phyloP scores from a whole-genome alignment of 2,888 invertebrate genomes.

The Macaria liturata region DNA sequence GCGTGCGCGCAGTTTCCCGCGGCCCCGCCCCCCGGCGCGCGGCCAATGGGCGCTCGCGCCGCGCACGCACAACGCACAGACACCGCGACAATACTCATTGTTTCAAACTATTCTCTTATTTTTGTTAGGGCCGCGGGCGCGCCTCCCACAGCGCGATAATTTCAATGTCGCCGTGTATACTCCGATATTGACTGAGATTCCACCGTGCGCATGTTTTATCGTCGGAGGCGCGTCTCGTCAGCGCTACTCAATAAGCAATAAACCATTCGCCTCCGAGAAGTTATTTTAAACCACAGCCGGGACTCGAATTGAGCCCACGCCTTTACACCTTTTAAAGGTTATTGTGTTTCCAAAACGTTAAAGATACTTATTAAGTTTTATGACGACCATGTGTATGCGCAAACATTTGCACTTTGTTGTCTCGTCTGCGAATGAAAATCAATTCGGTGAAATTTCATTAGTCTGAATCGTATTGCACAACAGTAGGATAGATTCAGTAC shows the following conservation, averaged over 20 bases:
- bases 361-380: conserved; percentile 46
- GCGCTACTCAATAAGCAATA: conserved; percentile 82
- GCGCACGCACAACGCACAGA: conserved; percentile 47
- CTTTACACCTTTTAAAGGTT: conserved; percentile 81
- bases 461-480: neutral
- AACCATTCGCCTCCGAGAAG: conserved; percentile 80
- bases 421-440: conserved; percentile 11
- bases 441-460: conserved; percentile 8
- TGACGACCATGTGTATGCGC: conserved; percentile 20
- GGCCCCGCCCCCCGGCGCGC: conserved; percentile 67
- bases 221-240: conserved; percentile 76
- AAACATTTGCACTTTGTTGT: conserved; percentile 43
- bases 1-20: conserved; percentile 81
- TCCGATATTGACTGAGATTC: conserved; percentile 80
- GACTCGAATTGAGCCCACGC: conserved; percentile 70
- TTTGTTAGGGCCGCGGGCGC: conserved; percentile 63
- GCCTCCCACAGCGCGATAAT: conserved; percentile 80
- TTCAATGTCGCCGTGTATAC: conserved; percentile 78
- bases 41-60: conserved; percentile 67
- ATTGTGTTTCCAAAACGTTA: conserved; percentile 77
- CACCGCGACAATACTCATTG: conserved; percentile 78
- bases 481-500: neutral
- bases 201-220: conserved; percentile 73
- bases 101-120: conserved; percentile 74
- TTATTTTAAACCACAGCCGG: conserved; percentile 75